Base-by-base conservation (phyloP, 2,888 invertebrate species). In the Ormyrus labotus region DNA sequence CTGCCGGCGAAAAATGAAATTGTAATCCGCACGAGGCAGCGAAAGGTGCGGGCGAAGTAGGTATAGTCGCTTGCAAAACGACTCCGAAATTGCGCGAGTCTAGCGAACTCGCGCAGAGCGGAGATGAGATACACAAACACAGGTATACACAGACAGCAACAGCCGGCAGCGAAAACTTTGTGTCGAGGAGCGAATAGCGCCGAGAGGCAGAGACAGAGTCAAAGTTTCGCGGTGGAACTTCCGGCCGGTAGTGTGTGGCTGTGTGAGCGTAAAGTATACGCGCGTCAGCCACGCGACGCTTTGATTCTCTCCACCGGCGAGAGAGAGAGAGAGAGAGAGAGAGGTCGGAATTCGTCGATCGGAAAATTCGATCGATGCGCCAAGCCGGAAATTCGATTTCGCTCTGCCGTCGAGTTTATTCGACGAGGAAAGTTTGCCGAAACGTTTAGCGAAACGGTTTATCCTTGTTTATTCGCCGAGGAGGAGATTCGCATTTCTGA, bases 301-400 rank as follows among this genome's bases (percentile, higher is more conserved):
- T 71, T 71, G 71, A 71, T 71, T 71, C 53, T 50, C 19, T n/a
- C 13, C 58, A 6, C 34, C 13, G 8, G n/a, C 11, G 63, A 8
- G 34, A 34, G 34, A 34, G 34, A 34, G 34, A 34, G 34, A 6
- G 34, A 34, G 34, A 34, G 34, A 34, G 34, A 34, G 34, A 6
- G 63, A 47, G 13, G 13, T 34, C 45, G 60, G 50, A 70, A 19
- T 70, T 58, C 58, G 60, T 48, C 50, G 51, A 60, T 50, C 60
- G 71, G 60, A 60, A 34, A 34, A 71, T 71, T 34, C 71, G 13
- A 70, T 70, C 55, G 69, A 69, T 58, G 47, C 13, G 34, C 34
- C 34, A 50, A 6, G 58, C 34, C 51, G 58, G 60, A 70, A 58
- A 70, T 47, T 70, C 70, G 58, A 70, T 70, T 70, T 71, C 51